Evolutionary conservation across 1,140 invertebrate species (phyloP).

Genomic region (Brachionus asplanchnoidis): DNA sequence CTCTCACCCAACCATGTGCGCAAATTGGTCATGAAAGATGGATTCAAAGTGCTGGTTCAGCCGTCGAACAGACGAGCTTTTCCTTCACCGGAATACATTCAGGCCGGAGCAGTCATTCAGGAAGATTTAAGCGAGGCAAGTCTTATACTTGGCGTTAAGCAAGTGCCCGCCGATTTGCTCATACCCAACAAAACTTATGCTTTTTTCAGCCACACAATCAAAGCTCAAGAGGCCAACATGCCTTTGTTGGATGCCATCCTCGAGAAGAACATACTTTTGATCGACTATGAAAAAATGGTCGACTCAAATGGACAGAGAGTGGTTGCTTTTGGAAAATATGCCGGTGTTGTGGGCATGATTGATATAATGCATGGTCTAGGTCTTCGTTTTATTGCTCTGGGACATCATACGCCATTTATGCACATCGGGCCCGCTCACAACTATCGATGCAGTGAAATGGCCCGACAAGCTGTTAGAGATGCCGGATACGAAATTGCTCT

Average conservation of each 20-base stretch:
- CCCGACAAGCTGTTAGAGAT: slow-evolving; percentile 88
- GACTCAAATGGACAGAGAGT: slow-evolving; percentile 80
- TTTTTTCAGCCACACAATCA: slow-evolving; percentile 98
- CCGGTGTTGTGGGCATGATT: slow-evolving; percentile 95
- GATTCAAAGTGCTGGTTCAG: slow-evolving; percentile 91
- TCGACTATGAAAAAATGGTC: slow-evolving; percentile 95
- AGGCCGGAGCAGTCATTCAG: slow-evolving; percentile 80
- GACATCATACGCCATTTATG: slow-evolving; percentile 99
- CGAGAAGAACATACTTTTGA: slow-evolving; percentile 88
- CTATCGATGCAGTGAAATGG: slow-evolving; percentile 94
- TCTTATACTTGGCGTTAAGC: slow-evolving; percentile 94
- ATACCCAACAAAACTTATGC: slow-evolving; percentile 94
- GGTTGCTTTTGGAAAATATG: slow-evolving; percentile 98
- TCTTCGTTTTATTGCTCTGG: slow-evolving; percentile 81
- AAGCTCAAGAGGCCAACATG: slow-evolving; percentile 98
- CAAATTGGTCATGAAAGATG: slow-evolving; percentile 68
- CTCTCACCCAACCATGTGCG: slow-evolving; percentile 85
- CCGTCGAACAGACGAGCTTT: slow-evolving; percentile 94
- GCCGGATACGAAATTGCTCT: slow-evolving; percentile 95
- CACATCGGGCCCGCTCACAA: slow-evolving; percentile 97
- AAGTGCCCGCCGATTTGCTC: slow-evolving; percentile 85
- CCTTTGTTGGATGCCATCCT: slow-evolving; percentile 87
- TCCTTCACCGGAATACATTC: slow-evolving; percentile 81
- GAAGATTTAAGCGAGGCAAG: slow-evolving; percentile 93
- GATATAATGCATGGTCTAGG: slow-evolving; percentile 96